Base-by-base conservation (phyloP, 2,888 invertebrate genomes). In the Apamea anceps region DNA sequence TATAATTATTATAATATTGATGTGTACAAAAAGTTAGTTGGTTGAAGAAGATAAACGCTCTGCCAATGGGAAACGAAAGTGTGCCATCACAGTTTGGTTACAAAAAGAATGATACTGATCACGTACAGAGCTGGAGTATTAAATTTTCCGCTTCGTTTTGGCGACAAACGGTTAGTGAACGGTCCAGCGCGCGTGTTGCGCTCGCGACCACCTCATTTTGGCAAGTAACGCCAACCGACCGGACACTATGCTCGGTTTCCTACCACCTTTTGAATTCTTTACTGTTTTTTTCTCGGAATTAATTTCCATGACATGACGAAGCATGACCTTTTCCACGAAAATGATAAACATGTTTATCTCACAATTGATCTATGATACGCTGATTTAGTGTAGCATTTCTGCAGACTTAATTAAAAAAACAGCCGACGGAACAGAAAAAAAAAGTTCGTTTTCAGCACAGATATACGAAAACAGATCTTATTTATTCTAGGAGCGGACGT, bases 61-160 rank as follows among this genome's bases (percentile, higher is more conserved):
- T 91, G 91, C 91, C 90, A 93, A 91, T 91, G 91, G 92, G 92
- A 92, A 93, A 93, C 90, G 95, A 96, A 96, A 96, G 95, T 96
- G 92, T 95, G 94, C 90, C 94, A 94, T 91, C 91, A 89, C 91
- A 91, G 91, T 89, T 91, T 67, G 77, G 91, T 91, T 91, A 94
- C 94, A 93, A 95, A 95, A 94, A 94, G 91, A 92, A 94, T 91
- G 92, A 95, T 94, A 94, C 92, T 84, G 95, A 95, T 95, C 96
- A 96, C 96, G 96, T 96, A 95, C 93, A 91, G 90, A 93, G 93
- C 89, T 92, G 91, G 93, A 94, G 94, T 95, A 96, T 96, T 96
- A 95, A 95, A 95, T 96, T 96, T 95, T 95, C 95, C 95, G 94
- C 93, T 95, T 95, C 93, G 94, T 95, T 95, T 95, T 94, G 93